phyloP scores from a whole-genome alignment of 2,113 vertebrate species.

The Strix aluco region DNA sequence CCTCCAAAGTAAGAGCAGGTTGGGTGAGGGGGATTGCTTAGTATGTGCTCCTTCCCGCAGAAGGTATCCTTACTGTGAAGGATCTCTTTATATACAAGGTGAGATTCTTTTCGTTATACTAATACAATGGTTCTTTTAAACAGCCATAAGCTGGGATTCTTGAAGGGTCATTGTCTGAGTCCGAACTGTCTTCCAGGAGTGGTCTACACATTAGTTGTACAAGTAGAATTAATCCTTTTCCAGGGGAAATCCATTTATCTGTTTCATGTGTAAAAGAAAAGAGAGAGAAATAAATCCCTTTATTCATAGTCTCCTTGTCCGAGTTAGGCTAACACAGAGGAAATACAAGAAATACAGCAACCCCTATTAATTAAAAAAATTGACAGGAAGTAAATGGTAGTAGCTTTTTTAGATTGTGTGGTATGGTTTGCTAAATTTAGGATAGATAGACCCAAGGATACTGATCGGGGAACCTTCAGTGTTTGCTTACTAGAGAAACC shows the following conservation, averaged over 20 bases:
- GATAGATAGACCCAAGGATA: neutral
- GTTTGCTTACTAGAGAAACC: neutral
- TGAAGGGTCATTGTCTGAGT: neutral
- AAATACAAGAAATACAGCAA: neutral
- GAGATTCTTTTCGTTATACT: neutral
- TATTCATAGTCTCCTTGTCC: neutral
- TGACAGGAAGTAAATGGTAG: neutral
- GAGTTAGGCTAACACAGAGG: neutral
- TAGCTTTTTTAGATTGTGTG: neutral
- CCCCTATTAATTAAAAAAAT: accelerated
- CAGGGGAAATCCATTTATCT: neutral
- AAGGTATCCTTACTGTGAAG: neutral
- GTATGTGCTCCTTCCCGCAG: accelerated
- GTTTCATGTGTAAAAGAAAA: neutral
- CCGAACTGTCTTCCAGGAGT: neutral
- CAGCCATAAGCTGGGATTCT: neutral
- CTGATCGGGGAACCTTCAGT: neutral
- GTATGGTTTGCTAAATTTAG: neutral
- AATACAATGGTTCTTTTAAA: neutral
- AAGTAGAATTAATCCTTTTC: neutral
- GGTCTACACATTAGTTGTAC: neutral
- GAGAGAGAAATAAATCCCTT: neutral
- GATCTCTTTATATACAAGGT: neutral
- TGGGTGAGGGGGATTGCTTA: neutral
- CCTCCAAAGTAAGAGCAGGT: neutral